phyloP scores from a whole-genome alignment of 2,888 invertebrate species.

The Clitarchus hookeri region DNA sequence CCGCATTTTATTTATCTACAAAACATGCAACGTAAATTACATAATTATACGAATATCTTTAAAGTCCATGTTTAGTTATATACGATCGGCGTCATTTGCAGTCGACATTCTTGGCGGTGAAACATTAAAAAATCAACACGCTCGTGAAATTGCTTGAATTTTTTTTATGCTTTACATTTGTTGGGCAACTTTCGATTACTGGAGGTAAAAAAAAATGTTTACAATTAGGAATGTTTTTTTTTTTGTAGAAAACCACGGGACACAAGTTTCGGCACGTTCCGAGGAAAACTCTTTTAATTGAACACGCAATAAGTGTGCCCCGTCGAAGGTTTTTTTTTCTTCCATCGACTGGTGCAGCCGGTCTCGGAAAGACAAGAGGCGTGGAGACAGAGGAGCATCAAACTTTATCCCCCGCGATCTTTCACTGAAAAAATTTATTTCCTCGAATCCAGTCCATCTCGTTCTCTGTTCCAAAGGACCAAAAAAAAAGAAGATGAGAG shows the following conservation, averaged over 20 bases:
- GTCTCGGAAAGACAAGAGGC: neutral
- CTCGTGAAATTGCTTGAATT: no score
- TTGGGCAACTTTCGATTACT: no score
- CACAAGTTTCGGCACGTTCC: neutral
- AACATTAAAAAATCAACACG: no score
- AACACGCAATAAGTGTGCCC: neutral
- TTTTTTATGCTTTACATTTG: no score
- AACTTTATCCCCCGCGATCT: neutral
- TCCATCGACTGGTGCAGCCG: neutral
- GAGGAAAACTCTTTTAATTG: neutral
- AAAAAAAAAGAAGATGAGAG: neutral
- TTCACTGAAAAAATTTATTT: conserved; percentile 20
- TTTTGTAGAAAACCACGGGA: neutral
- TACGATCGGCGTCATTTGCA: no score
- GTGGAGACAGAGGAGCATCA: neutral
- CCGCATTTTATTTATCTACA: no score
- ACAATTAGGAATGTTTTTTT: no score
- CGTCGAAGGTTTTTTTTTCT: neutral
- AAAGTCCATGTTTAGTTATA: no score
- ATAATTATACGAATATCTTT: no score
- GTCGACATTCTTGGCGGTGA: no score
- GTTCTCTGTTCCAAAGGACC: neutral
- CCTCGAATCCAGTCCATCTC: neutral
- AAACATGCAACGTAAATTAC: no score
- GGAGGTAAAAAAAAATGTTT: no score